Percentiles rank a stretch among this genome's conserved stretches.
Evolutionary conservation across 2,888 invertebrate species (phyloP).

Genomic region (Catocala nupta): DNA sequence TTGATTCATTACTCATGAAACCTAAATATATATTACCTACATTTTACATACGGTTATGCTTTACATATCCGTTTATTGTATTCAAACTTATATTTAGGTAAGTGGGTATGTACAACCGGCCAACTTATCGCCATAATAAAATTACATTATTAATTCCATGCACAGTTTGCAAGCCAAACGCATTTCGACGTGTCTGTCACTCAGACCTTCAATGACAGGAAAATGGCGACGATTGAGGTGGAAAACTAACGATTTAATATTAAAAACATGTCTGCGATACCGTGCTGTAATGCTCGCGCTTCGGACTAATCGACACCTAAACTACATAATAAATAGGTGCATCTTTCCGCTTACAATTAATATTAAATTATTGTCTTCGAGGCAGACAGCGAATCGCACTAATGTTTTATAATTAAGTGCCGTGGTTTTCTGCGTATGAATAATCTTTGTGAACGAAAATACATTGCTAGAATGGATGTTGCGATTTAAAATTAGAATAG

Average conservation of each 20-base stretch:
- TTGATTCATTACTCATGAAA: conserved; percentile 16
- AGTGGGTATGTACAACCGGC: conserved; percentile 55
- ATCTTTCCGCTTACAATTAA: conserved; percentile 55
- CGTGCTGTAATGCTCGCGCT: conserved; percentile 47
- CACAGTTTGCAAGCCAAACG: conserved; percentile 65
- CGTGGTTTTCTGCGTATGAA: conserved; percentile 34
- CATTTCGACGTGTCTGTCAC: conserved; percentile 70
- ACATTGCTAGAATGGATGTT: conserved; percentile 9
- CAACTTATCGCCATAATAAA: conserved; percentile 59
- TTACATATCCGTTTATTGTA: conserved; percentile 40
- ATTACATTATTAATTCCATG: conserved; percentile 65
- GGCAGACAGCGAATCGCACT: conserved; percentile 43
- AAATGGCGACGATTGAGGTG: conserved; percentile 71
- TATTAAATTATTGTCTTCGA: conserved; percentile 53
- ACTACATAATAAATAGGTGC: conserved; percentile 49
- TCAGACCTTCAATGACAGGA: conserved; percentile 75
- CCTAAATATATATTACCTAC: conserved; percentile 24
- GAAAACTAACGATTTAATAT: conserved; percentile 76
- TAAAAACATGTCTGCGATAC: conserved; percentile 60
- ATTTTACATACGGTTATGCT: conserved; percentile 20
- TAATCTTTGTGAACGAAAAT: conserved; percentile 11
- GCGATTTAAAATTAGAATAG: too few relatives aligned
- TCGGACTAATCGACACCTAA: conserved; percentile 47
- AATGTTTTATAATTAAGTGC: conserved; percentile 23
- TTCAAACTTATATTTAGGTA: conserved; percentile 57